Evolutionary conservation across 2,797 vertebrate genomes (phyloP).

Genomic region (Vultur gryphus): DNA sequence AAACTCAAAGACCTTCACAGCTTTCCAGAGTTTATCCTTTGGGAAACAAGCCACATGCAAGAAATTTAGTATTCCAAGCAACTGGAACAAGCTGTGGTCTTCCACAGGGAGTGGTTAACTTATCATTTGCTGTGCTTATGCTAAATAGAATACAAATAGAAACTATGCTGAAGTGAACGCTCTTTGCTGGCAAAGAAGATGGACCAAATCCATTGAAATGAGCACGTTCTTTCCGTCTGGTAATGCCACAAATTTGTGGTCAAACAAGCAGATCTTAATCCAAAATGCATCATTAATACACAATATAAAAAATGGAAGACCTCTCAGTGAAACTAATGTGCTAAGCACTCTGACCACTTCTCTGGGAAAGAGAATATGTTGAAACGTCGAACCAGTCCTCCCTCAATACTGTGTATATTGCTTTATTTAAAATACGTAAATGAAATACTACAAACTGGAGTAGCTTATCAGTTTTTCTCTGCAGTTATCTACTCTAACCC

Average conservation of each 20-base stretch:
- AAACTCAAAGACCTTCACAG: background rate
- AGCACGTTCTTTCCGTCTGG: background rate
- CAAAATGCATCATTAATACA: background rate
- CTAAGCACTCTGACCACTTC: background rate
- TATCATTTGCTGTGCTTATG: background rate
- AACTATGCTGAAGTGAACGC: background rate
- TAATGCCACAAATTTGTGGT: background rate
- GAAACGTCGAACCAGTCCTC: background rate
- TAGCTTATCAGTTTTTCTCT: background rate
- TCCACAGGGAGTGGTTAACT: background rate
- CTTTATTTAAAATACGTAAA: background rate
- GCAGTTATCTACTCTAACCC: background rate
- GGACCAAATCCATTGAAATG: background rate
- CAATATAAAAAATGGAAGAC: background rate
- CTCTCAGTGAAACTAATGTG: background rate
- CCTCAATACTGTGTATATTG: background rate
- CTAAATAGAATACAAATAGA: background rate
- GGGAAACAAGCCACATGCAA: background rate
- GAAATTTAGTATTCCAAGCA: background rate
- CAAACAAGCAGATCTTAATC: background rate
- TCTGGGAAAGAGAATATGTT: background rate
- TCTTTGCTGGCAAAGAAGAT: background rate
- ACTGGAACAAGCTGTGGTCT: background rate
- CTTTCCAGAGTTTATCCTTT: background rate
- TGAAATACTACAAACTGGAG: background rate